Conservation (phyloP, 2,113 vertebrate genomes). For the Rhabdornis inornatus region DNA sequence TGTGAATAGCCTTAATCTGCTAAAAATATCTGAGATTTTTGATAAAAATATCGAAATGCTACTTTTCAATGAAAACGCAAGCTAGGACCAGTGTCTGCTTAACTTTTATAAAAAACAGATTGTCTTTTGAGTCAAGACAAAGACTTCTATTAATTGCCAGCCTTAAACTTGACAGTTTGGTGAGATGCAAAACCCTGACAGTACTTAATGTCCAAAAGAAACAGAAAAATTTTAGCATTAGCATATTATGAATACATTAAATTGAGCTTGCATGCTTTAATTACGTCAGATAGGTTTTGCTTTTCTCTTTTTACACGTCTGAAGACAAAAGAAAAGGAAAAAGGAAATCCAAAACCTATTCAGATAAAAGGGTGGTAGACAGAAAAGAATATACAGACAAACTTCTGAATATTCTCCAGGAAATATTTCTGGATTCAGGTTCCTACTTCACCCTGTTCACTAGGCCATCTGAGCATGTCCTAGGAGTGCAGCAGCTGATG, state of each 20-base stretch:
- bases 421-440: not conserved
- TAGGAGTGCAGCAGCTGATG: constrained; percentile 8
- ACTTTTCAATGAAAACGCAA: not conserved
- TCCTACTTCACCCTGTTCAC: not conserved
- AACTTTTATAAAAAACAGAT: not conserved
- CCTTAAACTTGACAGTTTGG: not conserved
- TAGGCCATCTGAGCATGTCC: not conserved
- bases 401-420: not conserved
- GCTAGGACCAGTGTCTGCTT: not conserved
- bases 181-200: not conserved
- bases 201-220: not conserved
- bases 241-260: not conserved
- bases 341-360: not conserved
- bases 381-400: not conserved
- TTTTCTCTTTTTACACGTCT: not conserved
- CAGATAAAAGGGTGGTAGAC: not conserved
- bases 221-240: not conserved
- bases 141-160: not conserved
- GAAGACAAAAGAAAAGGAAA: not conserved
- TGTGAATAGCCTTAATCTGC: not conserved
- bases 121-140: not conserved
- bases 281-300: not conserved
- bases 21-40: not conserved
- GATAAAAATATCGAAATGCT: not conserved
- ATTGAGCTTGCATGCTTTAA: not conserved